These are phyloP conservation scores for Hyles lineata DNA, from an alignment of 2,888 invertebrate species.

Conservation along the genomic window DNA sequence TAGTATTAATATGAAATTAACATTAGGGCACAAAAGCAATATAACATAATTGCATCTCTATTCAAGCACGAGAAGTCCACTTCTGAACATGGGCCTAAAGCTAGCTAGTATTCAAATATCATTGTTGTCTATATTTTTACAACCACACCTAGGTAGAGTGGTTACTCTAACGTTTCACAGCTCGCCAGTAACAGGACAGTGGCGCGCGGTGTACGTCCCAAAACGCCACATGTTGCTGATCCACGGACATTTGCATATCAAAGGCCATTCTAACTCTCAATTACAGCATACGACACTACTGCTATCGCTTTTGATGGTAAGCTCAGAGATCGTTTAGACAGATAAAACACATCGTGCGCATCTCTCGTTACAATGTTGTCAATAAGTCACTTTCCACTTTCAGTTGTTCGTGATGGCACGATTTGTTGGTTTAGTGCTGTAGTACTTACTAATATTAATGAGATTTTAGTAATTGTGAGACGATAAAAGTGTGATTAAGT, in stretches of 20 bases:
- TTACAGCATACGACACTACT: conserved; percentile 51
- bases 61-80: no score
- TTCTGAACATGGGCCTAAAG: no score
- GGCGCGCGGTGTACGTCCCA: conserved; percentile 40
- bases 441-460: neutral
- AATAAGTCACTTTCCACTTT: conserved; percentile 15
- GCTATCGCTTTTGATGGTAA: conserved; percentile 31
- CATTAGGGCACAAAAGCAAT: no score
- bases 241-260: conserved; percentile 76
- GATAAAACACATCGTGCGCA: conserved; percentile 27
- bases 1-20: no score
- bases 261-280: conserved; percentile 73
- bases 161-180: neutral
- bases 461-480: neutral
- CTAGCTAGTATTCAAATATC: no score
- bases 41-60: no score
- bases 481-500: neutral
- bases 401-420: neutral
- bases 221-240: conserved; percentile 69
- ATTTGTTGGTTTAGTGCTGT: neutral
- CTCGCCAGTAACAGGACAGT: conserved; percentile 14
- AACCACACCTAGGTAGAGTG: neutral
- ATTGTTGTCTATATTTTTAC: no score
- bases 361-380: conserved; percentile 22
- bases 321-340: conserved; percentile 27